Percentiles rank a stretch among this genome's conserved stretches.
These are phyloP conservation scores for Rattus norvegicus DNA, from an alignment of 2,113 vertebrate species.

Conservation along the genomic window GRCr8 NC_086027.1:90439001-90439500, in stretches of 20 bases:
- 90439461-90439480: background rate
- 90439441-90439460: background rate
- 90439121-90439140: background rate
- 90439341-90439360: background rate
- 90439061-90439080: background rate
- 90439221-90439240: background rate
- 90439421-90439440: background rate
- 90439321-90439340: background rate
- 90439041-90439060: conserved; percentile 37
- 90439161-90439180: background rate
- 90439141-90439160: background rate
- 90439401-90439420: background rate
- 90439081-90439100: background rate
- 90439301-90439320: background rate
- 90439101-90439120: background rate
- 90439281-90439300: background rate
- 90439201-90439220: background rate
- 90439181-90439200: background rate
- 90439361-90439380: background rate
- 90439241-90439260: background rate
- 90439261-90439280: background rate
- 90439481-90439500: background rate
- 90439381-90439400: background rate
- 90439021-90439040: background rate
- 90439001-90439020: background rate